Conservation (phyloP, 2,888 invertebrate species). For the Hedychridium roseum region DNA sequence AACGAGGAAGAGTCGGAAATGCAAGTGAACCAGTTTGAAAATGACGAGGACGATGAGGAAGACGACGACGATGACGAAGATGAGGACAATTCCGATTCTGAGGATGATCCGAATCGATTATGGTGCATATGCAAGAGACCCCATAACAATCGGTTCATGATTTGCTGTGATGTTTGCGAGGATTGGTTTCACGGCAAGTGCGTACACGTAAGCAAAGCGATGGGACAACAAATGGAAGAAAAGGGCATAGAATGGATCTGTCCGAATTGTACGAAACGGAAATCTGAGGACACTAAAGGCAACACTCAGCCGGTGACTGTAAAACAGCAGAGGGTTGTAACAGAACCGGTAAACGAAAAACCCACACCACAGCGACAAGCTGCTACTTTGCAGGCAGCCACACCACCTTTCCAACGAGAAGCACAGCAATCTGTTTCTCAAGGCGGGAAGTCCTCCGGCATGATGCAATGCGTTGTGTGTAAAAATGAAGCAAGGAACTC, state of each 20-base stretch:
- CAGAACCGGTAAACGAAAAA: slow-evolving; percentile 17
- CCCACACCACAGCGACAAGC: slow-evolving; percentile 10
- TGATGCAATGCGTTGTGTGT: slow-evolving; percentile 77
- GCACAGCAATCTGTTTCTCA: slow-evolving; percentile 1
- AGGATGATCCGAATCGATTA: slow-evolving; percentile 90
- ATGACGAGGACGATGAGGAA: slow-evolving; percentile 65
- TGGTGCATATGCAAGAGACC: slow-evolving; percentile 97
- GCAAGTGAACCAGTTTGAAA: no score
- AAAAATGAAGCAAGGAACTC: slow-evolving; percentile 79
- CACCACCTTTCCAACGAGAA: slow-evolving; percentile 10
- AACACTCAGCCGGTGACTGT: slow-evolving; percentile 7
- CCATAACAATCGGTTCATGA: slow-evolving; percentile 96
- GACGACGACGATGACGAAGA: slow-evolving; percentile 67
- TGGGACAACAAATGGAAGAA: slow-evolving; percentile 91
- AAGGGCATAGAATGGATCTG: slow-evolving; percentile 90
- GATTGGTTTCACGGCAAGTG: slow-evolving; percentile 99
- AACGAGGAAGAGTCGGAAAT: no score
- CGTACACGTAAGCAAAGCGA: slow-evolving; percentile 89
- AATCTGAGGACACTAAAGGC: slow-evolving; percentile 45
- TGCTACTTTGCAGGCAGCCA: slow-evolving; percentile 1
- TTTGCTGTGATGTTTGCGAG: slow-evolving; percentile 94
- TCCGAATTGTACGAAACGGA: slow-evolving; percentile 79
- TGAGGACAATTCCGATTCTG: slow-evolving; percentile 75
- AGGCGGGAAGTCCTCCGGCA: slow-evolving; percentile 34
- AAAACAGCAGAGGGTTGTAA: slow-evolving; percentile 25